Base-by-base conservation (phyloP, 2,113 vertebrate genomes). In the Hucho hucho region DNA sequence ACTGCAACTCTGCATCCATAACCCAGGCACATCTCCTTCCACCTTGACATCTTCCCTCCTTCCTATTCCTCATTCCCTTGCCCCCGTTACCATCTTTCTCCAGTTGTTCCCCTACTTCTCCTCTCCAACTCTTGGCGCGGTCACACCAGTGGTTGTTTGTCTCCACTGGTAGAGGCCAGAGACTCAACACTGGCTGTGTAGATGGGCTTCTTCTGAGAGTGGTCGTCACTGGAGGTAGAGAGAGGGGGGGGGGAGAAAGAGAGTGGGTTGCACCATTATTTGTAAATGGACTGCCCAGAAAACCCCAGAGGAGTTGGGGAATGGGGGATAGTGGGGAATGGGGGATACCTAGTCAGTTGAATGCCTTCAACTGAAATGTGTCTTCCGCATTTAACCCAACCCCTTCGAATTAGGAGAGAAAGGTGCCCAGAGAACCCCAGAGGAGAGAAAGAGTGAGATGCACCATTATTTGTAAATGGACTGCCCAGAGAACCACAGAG, bases 201-300 rank as follows among this genome's bases (percentile, higher is more conserved):
- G 89, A 94, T 93, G 32, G 93, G 93, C 81, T 94, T 93, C 79
- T 91, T 94, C 90, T 93, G 92, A 63, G 91, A 93, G 28, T 53
- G 89, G 87, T 94, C 93, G 84, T 94, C 91, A 74, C 93, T 94
- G 82, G 9, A 22, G 69, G 37, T 16, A 64, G 70, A 73, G 69
- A 24, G 24, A 69, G 26, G 59, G 12, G 24, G 37, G 9, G 37
- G 37, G 2, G 37, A 43, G 6, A 43, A 9, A 26, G n/a, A 59
- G 18, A 59, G 56, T 14, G 56, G 6, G 56, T 14, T 59, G 14
- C 56, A 59, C 56, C 1, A 59, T 59, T 20, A 58, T 58, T 2
- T 6, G 56, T 20, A 20, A 58, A 16, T 58, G 9, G 20, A 16
- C 56, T 58, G 14, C 14, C 56, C 56, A 58, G 14, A 58, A 4